Conservation (phyloP, 2,797 vertebrate species). For the Tamandua tetradactyla region DNA sequence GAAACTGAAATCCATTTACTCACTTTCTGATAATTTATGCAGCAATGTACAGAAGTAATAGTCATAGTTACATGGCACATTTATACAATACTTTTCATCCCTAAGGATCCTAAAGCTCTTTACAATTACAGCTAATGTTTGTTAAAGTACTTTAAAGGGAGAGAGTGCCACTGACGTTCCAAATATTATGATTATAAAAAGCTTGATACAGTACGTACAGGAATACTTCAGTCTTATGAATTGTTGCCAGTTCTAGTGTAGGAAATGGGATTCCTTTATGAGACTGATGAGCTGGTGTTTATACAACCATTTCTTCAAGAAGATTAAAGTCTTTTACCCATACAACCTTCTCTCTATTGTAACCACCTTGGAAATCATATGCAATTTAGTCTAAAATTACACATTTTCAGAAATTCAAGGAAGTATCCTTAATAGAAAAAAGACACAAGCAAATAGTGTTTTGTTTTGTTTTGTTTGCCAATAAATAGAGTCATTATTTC, state of each 20-base stretch:
- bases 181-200: constrained; percentile 79
- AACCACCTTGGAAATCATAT: constrained; percentile 39
- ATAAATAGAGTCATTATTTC: constrained; percentile 31
- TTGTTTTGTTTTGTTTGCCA: not conserved
- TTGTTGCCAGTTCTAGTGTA: constrained; percentile 1
- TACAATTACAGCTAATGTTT: constrained; percentile 79
- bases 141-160: constrained; percentile 74
- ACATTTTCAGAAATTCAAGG: constrained; percentile 38
- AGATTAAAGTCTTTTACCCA: not conserved
- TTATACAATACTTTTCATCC: constrained; percentile 73
- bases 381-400: constrained; percentile 25
- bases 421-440: not conserved
- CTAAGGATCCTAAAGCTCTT: constrained; percentile 70
- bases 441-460: not conserved
- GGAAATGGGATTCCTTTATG: constrained; percentile 40
- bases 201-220: constrained; percentile 62
- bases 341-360: not conserved
- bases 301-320: constrained; percentile 32
- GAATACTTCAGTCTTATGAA: constrained; percentile 51
- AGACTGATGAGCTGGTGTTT: constrained; percentile 41
- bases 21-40: constrained; percentile 79
- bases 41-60: constrained; percentile 78
- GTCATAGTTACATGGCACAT: constrained; percentile 74
- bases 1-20: constrained; percentile 77
- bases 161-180: constrained; percentile 28